Base-by-base conservation (phyloP, 2,888 invertebrate species). In the Heliconius ethilla region DNA sequence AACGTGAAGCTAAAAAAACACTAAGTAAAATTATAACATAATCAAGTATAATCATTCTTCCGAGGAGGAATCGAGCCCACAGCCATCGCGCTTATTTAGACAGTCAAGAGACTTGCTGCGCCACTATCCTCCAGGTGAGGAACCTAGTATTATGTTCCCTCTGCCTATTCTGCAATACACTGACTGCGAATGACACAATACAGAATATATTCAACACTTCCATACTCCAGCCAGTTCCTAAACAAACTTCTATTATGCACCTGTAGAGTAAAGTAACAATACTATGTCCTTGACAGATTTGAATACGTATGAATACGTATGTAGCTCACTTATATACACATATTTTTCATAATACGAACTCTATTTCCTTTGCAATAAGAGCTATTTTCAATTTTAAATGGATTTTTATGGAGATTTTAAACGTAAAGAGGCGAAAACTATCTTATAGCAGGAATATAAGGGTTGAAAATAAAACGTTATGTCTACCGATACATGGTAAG, bases 211-310 rank as follows among this genome's bases (percentile, higher is more conserved):
- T 11, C 18, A 70, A 29, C 51, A 59, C n/a, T 33, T 72, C n/a
- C n/a, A 69, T 15, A 55, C 55, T 37, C 59, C 18, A 51, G 40
- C 72, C 65, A 55, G 33, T 70, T 70, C n/a, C 51, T 29, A 55
- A 65, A 72, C 65, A 63, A 51, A 45, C 65, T 63, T 76, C 18
- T 70, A 25, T 70, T 37, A 63, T 65, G 33, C 73, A 73, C 73
- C 73, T 72, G 70, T 70, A 33, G 33, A 33, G 15, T 63, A 76
- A 55, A 62, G 18, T 70, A 51, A 76, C 76, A 51, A 65, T 72
- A 29, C 76, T n/a, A 69, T 22, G 65, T 65, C 72, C 76, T 72
- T 55, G 72, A 33, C 70, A 70, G 70, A 76, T 76, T 76, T 76
- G 76, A 76, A 65, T 63, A 45, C 70, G 62, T 59, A 40, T 67